Conservation (phyloP, 2,113 vertebrate genomes). For the Alaudala cheleensis region DNA sequence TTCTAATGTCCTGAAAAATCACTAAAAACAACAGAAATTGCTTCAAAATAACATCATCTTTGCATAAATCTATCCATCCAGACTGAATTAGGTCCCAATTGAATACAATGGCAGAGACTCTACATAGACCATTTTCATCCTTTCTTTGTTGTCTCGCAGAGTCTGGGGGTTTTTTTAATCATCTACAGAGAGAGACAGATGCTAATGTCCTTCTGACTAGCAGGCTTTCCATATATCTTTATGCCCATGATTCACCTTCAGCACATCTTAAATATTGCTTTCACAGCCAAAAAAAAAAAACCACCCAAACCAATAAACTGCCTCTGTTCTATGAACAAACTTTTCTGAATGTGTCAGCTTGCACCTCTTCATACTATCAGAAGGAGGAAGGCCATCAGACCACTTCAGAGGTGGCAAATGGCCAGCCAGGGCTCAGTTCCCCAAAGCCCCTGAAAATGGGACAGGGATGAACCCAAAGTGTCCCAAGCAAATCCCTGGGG, state of each 20-base stretch:
- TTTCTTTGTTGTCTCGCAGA: not conserved
- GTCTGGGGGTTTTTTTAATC: not conserved
- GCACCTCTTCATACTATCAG: not conserved
- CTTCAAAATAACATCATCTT: not conserved
- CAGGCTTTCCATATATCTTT: not conserved
- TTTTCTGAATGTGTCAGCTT: not conserved
- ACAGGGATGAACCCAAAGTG: not conserved
- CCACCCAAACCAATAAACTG: not conserved
- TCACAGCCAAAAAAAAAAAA: not conserved
- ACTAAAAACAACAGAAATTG: not conserved
- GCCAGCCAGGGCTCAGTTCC: not conserved
- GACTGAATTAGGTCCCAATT: not conserved
- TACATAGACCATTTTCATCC: not conserved
- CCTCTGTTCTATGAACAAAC: not conserved
- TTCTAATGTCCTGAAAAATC: not conserved
- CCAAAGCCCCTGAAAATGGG: not conserved
- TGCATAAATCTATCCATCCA: not conserved
- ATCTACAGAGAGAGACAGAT: not conserved
- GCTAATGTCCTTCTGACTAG: not conserved
- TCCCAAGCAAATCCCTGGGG: not conserved
- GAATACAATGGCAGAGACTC: not conserved
- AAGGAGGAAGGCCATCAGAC: not conserved
- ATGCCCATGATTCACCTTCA: not conserved
- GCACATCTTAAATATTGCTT: not conserved
- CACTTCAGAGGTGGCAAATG: not conserved